Base-by-base conservation (phyloP, 2,797 vertebrate genomes). In the Epinephelus awoara region DNA sequence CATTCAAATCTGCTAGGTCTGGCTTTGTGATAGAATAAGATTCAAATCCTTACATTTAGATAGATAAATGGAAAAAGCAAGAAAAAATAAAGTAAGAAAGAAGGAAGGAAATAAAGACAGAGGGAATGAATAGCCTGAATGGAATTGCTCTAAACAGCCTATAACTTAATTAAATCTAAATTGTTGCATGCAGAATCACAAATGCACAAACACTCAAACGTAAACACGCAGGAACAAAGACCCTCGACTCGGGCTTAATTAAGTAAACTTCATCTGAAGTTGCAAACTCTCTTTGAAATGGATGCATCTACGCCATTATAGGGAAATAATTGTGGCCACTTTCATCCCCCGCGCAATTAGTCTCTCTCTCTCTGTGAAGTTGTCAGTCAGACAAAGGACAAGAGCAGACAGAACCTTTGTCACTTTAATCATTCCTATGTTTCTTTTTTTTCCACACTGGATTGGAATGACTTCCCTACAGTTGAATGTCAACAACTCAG, bases 321-420 rank as follows among this genome's bases (percentile, higher is more conserved):
- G 84, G 71, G 80, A 88, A 92, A 93, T 93, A 93, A 93, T 91
- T 91, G 86, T 90, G 84, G 85, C 83, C 87, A 90, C 88, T 93
- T 93, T 91, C 78, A 90, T 93, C 84, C 88, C 77, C 80, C 59
- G 62, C 52, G 76, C 88, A 93, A 92, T 95, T 93, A 92, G 83
- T 88, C 83, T 85, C 78, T 86, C 78, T 86, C 77, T 29, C 85
- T 91, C 89, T 91, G 79, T 89, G 89, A 88, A 90, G 91, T 91
- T 67, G 79, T 91, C 84, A 83, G 82, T 85, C 80, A 85, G 69
- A 88, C 87, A 86, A 91, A 86, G 81, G 86, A 91, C 85, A 82
- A 80, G 83, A 87, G 79, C 77, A 85, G 88, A 80, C 70, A 67
- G 65, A 89, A 91, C 90, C 89, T 91, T 91, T 89, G 75, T 89